Percentiles rank a stretch among this genome's conserved stretches.
Evolutionary conservation across 2,113 vertebrate genomes (phyloP).

Genomic region (Gadus macrocephalus): DNA sequence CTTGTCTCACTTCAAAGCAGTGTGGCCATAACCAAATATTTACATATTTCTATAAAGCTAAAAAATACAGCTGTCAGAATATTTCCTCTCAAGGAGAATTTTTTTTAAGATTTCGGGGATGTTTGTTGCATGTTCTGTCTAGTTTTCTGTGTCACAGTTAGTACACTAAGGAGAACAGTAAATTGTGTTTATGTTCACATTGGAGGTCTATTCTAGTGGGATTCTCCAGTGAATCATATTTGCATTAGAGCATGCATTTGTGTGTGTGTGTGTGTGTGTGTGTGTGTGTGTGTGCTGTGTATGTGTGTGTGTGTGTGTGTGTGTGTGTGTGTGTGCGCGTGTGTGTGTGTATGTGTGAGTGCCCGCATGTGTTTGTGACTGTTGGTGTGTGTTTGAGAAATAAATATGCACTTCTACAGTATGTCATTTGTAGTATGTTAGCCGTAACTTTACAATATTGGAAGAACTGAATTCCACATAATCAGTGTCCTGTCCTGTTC

Average conservation of each 20-base stretch:
- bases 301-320: neutral
- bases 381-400: neutral
- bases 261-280: neutral
- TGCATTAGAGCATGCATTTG: too few species aligned
- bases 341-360: too few species aligned
- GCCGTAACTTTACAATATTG: too few species aligned
- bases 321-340: neutral
- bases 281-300: too few species aligned
- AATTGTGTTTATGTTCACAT: too few species aligned
- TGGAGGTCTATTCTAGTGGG: too few species aligned
- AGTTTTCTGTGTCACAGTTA: neutral
- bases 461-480: too few species aligned
- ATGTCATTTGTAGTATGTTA: too few species aligned
- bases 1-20: conserved; percentile 57
- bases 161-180: neutral
- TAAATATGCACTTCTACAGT: too few species aligned
- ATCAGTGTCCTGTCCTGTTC: too few species aligned
- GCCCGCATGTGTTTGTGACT: neutral
- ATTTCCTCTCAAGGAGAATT: conserved; percentile 28
- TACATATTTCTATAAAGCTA: conserved; percentile 5
- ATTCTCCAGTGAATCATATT: too few species aligned
- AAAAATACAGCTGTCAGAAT: conserved; percentile 54
- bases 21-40: conserved; percentile 25
- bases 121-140: neutral
- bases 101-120: neutral